Percentiles rank a stretch among this genome's conserved stretches.
phyloP scores from a whole-genome alignment of 2,797 vertebrate species.

The Sebastes aleutianus region DNA sequence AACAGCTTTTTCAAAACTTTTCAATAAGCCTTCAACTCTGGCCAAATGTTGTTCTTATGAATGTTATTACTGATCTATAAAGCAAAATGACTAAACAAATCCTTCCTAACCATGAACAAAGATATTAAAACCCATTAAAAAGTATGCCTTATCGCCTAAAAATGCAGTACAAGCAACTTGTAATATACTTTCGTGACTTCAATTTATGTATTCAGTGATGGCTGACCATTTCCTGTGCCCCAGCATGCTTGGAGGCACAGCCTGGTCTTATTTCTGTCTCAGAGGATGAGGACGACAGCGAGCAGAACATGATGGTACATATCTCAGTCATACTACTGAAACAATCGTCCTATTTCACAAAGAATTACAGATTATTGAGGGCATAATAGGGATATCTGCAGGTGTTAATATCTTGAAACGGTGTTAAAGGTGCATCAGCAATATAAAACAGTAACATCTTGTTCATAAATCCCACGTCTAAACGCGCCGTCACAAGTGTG shows the following conservation, averaged over 20 bases:
- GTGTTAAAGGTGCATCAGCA: not conserved
- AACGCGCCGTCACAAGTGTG: conserved; percentile 36
- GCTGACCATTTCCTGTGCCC: conserved; percentile 39
- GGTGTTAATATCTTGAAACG: conserved; percentile 3
- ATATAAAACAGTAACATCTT: conserved; percentile 2
- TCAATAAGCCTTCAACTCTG: not conserved
- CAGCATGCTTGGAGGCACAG: conserved; percentile 23
- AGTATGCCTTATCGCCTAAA: not conserved
- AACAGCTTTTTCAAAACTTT: not conserved
- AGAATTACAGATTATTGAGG: not conserved
- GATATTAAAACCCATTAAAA: not conserved
- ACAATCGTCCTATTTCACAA: not conserved
- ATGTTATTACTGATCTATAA: not conserved
- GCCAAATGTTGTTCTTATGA: not conserved
- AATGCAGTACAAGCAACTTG: not conserved
- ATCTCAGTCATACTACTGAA: conserved; percentile 8
- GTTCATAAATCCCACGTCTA: conserved; percentile 60
- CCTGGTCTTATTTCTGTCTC: conserved; percentile 34
- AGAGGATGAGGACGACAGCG: not conserved
- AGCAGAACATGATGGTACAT: not conserved
- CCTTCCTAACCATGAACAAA: not conserved
- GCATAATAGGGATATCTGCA: not conserved
- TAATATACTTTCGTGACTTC: conserved; percentile 18
- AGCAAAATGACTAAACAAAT: not conserved
- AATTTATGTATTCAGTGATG: conserved; percentile 35